Conservation (phyloP, 2,113 vertebrate species). For the Onychostoma macrolepis region DNA sequence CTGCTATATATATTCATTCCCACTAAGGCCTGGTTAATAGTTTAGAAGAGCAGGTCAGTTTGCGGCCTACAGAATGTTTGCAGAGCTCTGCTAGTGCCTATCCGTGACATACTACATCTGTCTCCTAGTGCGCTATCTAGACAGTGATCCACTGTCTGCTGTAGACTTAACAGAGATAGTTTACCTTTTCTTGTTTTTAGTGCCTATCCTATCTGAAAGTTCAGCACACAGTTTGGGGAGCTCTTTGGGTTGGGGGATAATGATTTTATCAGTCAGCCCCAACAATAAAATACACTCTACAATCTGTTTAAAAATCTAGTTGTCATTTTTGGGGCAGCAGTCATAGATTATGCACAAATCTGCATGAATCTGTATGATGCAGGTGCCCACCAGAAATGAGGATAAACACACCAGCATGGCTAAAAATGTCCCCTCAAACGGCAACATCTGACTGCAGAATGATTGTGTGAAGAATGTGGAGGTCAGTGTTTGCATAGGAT, state of each 20-base stretch:
- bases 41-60: not conserved
- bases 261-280: not conserved
- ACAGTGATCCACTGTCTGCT: constrained; percentile 40
- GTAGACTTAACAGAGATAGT: not conserved
- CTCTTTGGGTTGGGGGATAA: too few relatives aligned
- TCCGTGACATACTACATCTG: constrained; percentile 75
- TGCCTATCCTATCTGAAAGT: not conserved
- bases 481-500: constrained; percentile 41
- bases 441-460: not conserved
- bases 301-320: not conserved
- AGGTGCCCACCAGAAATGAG: too few relatives aligned
- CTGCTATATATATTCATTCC: not conserved
- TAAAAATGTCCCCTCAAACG: not conserved
- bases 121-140: constrained; percentile 57
- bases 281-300: not conserved
- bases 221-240: not conserved
- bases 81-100: constrained; percentile 67
- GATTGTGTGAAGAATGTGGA: constrained; percentile 9
- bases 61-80: constrained; percentile 71
- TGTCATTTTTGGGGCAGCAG: not conserved
- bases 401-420: not conserved
- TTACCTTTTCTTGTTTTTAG: not conserved
- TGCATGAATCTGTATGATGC: not conserved
- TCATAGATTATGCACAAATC: not conserved
- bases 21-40: not conserved